Percentiles rank a stretch among this genome's conserved stretches.
Conservation (phyloP, 2,797 vertebrate genomes). For the Bovichtus variegatus region DNA sequence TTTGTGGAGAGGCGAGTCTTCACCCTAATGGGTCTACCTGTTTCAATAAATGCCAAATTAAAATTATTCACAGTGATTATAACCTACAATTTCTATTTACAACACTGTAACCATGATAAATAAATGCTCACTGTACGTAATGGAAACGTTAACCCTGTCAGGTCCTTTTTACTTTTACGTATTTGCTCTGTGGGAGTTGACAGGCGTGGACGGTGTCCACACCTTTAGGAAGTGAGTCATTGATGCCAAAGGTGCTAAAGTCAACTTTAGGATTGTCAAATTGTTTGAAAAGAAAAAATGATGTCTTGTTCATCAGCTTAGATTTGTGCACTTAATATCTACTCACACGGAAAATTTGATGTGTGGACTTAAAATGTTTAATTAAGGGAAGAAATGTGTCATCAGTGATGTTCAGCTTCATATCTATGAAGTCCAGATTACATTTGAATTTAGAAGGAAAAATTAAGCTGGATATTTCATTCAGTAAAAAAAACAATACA, state of each 20-base stretch:
- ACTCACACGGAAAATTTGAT: background rate
- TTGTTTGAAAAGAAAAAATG: constrained; percentile 9
- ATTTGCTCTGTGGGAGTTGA: constrained; percentile 64
- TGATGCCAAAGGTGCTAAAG: background rate
- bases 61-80: background rate
- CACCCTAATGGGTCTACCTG: background rate
- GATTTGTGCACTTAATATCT: background rate
- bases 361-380: background rate
- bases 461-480: background rate
- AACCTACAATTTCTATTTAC: constrained; percentile 7
- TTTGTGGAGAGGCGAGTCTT: background rate
- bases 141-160: constrained; percentile 47
- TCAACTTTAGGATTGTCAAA: constrained; percentile 14
- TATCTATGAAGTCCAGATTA: background rate
- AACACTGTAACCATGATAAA: constrained; percentile 56
- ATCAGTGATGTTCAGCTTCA: background rate
- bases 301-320: background rate
- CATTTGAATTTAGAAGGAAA: background rate
- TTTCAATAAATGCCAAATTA: background rate
- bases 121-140: constrained; percentile 37
- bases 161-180: constrained; percentile 24
- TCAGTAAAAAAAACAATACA: background rate
- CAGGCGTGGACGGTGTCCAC: constrained; percentile 62
- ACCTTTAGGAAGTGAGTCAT: constrained; percentile 63
- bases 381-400: too few species aligned